Conservation (phyloP, 2,797 vertebrate genomes). For the Acrossocheilus wenchowensis region DNA sequence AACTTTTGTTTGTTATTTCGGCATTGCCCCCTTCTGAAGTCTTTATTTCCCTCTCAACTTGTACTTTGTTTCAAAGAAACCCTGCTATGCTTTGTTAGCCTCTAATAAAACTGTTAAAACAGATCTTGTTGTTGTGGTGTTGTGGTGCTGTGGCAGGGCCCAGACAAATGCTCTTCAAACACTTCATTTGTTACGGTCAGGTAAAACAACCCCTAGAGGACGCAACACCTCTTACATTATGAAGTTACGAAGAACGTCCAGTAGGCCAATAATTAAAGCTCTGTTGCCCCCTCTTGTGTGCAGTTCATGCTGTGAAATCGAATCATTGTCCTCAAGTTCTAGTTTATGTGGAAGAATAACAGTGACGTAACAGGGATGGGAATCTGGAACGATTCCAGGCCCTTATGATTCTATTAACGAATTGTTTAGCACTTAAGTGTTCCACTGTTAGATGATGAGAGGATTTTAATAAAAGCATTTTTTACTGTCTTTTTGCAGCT, state of each 20-base stretch:
- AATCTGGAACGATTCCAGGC: not conserved
- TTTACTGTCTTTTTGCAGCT: not conserved
- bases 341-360: not conserved
- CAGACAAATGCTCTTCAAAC: too few relatives aligned
- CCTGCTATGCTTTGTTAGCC: too few relatives aligned
- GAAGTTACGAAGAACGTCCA: not conserved
- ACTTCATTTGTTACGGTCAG: too few relatives aligned
- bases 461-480: not conserved
- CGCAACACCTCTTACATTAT: not conserved
- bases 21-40: too few relatives aligned
- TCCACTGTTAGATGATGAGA: not conserved
- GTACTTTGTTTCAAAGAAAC: too few relatives aligned
- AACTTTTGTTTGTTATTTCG: too few relatives aligned
- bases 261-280: not conserved
- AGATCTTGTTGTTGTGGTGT: too few relatives aligned
- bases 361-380: not conserved
- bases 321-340: not conserved
- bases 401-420: not conserved
- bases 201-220: too few relatives aligned
- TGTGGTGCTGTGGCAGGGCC: too few relatives aligned
- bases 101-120: too few relatives aligned
- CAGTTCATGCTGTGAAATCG: not conserved
- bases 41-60: too few relatives aligned
- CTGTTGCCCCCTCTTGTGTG: conserved; percentile 24
- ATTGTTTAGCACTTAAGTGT: not conserved